Percentiles rank a stretch among this genome's conserved stretches.
Conservation (phyloP, 1,140 invertebrate genomes). For the Antheraea pernyi region DNA sequence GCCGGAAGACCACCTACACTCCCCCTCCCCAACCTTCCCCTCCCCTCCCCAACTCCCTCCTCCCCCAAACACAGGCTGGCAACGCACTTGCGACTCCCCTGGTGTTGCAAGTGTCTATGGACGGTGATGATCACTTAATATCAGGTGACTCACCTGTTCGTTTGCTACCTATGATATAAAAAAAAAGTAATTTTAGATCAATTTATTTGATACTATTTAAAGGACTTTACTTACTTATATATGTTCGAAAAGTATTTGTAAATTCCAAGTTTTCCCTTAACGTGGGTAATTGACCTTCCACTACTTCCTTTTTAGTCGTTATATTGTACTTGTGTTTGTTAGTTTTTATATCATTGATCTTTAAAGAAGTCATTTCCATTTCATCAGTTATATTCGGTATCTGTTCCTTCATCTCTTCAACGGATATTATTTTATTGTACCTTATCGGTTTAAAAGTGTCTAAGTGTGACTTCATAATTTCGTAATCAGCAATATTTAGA, state of each 20-base stretch:
- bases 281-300: not conserved
- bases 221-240: not conserved
- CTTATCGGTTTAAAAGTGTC: constrained; percentile 29
- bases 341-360: not conserved
- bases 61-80: too few species aligned
- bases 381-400: constrained; percentile 42
- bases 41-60: too few species aligned
- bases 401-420: constrained; percentile 38
- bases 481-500: constrained; percentile 36
- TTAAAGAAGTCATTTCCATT: not conserved
- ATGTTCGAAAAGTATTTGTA: not conserved
- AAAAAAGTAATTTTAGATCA: too few species aligned
- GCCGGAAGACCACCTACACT: too few species aligned
- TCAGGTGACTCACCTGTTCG: too few species aligned
- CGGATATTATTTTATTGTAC: constrained; percentile 24
- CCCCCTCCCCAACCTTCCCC: too few species aligned
- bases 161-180: too few species aligned
- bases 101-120: too few species aligned
- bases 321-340: not conserved
- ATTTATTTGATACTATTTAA: too few species aligned
- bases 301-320: not conserved
- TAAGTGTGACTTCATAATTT: constrained; percentile 30
- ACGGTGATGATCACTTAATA: too few species aligned
- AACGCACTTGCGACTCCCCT: too few species aligned
- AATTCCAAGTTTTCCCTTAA: not conserved